Conservation (phyloP, 2,888 invertebrate genomes). For the Trissonchulus sp. region DNA sequence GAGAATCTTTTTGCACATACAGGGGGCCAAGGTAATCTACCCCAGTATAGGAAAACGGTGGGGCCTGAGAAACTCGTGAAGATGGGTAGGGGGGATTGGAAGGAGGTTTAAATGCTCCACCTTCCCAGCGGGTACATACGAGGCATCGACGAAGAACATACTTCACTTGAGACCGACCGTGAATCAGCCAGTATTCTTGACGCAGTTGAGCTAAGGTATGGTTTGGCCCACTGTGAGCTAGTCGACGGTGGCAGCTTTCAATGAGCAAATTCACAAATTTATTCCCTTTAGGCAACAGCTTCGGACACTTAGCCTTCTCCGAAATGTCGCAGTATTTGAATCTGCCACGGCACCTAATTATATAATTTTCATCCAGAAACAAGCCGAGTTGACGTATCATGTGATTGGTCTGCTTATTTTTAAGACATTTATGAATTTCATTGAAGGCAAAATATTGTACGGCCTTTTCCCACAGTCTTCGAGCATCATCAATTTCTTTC, state of each 20-base stretch:
- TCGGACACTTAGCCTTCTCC: not conserved
- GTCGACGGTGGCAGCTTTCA: not conserved
- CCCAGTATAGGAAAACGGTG: slow-evolving; percentile 1
- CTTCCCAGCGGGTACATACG: not conserved
- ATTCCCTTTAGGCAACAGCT: slow-evolving; percentile 15
- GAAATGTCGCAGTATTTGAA: not conserved
- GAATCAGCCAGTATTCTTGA: slow-evolving; percentile 8
- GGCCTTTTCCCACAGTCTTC: not conserved
- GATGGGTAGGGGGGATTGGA: not conserved
- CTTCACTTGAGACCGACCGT: slow-evolving; percentile 8
- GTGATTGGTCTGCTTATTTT: not conserved
- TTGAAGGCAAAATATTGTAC: not conserved
- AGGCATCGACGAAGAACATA: not conserved
- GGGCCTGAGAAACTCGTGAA: not conserved
- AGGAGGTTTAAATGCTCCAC: slow-evolving; percentile 20
- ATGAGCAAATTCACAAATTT: no score
- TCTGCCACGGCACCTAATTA: slow-evolving; percentile 3
- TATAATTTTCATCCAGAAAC: not conserved
- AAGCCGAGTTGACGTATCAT: not conserved
- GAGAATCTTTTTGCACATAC: not conserved
- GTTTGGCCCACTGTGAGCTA: not conserved
- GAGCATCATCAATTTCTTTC: no score
- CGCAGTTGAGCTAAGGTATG: slow-evolving; percentile 9
- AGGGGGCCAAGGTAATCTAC: slow-evolving; percentile 16
- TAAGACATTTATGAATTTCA: not conserved